Percentiles rank a stretch among this genome's conserved stretches.
Evolutionary conservation across 2,888 invertebrate genomes (phyloP).

Genomic region (Drosophila melanosoma): DNA sequence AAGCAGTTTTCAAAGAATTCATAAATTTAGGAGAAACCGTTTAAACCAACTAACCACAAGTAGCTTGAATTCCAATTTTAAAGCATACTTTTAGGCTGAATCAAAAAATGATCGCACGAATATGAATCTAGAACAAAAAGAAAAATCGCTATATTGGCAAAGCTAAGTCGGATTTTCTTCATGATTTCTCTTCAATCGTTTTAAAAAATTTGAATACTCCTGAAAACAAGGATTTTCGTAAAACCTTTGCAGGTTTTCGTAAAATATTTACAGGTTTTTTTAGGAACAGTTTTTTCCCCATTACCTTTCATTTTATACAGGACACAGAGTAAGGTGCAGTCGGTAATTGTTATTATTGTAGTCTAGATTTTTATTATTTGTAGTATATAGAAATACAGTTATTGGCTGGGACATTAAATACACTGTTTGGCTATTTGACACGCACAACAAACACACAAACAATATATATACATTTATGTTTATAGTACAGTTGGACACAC

Average conservation of each 20-base stretch:
- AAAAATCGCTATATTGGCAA: not conserved
- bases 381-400: slow-evolving; percentile 29
- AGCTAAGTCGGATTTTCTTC: not conserved
- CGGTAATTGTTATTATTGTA: not conserved
- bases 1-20: not conserved
- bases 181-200: not conserved
- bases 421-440: slow-evolving; percentile 5
- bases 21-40: not conserved
- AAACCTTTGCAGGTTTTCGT: no score
- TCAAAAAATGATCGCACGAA: not conserved
- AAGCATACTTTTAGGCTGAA: slow-evolving; percentile 2
- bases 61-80: accelerated
- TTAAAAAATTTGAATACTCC: not conserved
- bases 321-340: not conserved
- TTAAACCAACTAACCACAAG: not conserved
- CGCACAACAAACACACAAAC: slow-evolving; percentile 1
- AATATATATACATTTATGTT: not conserved
- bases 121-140: not conserved
- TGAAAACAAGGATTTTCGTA: not conserved
- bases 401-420: slow-evolving; percentile 51
- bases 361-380: slow-evolving; percentile 4
- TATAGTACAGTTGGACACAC: not conserved
- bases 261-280: no score
- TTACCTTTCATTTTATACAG: not conserved
- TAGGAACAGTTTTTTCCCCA: no score